Base-by-base conservation (phyloP, 2,888 invertebrate genomes). In the Habroteleia sp. region DNA sequence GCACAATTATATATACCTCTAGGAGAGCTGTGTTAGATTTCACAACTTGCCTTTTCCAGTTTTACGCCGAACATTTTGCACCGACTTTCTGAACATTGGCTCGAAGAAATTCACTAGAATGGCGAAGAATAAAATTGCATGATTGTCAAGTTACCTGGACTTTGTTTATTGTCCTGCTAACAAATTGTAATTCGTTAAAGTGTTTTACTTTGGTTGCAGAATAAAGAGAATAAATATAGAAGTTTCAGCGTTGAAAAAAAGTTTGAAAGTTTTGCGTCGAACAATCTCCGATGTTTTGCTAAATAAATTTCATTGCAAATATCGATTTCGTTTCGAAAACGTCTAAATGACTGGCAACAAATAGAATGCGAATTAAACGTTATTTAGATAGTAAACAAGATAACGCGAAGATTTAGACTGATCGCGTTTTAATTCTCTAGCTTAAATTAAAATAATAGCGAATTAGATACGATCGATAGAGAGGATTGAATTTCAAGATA, bases 141-240 rank as follows among this genome's bases (percentile, higher is more conserved):
- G 11, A 42, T 41, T 33, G 41, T 39, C 41, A 41, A 52, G 27
- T 35, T 60, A 8, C 37, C 14, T 5, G 33, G 58, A 58, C 50
- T 62, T 41, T 62, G 63, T 63, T 52, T 63, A 63, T 63, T 27
- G 50, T 33, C 17, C 14, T 10, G 17, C 14, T 17, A 25, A 27
- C 46, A 44, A 60, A 46, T 46, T 60, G 46, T 27, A 46, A 60
- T 60, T 60, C 46, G 37, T 60, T 44, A 60, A 46, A 60, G 33
- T 60, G 46, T 60, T 46, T 60, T 44, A 27, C 44, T 46, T 58
- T 20, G 44, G 37, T 11, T 16, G 14, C 35, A 2, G 46, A 23
- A 46, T 10, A 17, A 42, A 33, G 42, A 29, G 52, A 65, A 65
- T 35, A 65, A 52, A 65, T 13, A 48, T 8, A 20, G 7, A 52